Base-by-base conservation (phyloP, 2,888 invertebrate genomes). In the Hirtodrosophila confusa region DNA sequence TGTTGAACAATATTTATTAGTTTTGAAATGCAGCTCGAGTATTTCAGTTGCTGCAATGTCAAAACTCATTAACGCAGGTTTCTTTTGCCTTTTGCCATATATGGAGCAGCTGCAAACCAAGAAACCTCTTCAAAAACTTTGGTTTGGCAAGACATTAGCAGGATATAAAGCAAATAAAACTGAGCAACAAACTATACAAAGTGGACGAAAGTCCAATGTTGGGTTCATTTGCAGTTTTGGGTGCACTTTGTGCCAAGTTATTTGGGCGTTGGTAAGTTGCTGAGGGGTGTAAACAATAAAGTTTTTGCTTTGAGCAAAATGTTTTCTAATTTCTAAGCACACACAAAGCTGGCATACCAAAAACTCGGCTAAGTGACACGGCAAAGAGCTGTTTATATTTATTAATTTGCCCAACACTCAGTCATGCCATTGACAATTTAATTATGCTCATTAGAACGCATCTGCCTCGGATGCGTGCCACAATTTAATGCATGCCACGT, bases 401-500 rank as follows among this genome's bases (percentile, higher is more conserved):
- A 57, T 48, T 61, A 57, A 57, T 57, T 45, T 50, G 10, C 47
- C 6, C 37, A 64, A 58, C 69, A 64, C 54, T 45, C 41, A 31
- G 69, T 45, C 65, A 71, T 43, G 60, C 29, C 69, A 67, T 73
- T 67, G 76, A 75, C 72, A 71, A 72, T 72, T 78, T 78, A 73
- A 78, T 78, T 78, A 78, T 73, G 67, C 67, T 70, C 67, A 75
- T 75, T 78, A 61, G 55, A 54, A 27, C 37, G 27, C 11, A 23
- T 35, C 49, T 41, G 57, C 31, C 40, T 35, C 37, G 24, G 48
- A 11, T 66, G 47, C 40, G 64, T 62, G 63, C 48, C 54, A 43
- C 64, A 47, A 39, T 78, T 71, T 74, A 72, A 84, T 80, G 78
- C 77, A 69, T 69, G 75, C 86, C 85, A 85, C 85, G 85, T 85